These are phyloP conservation scores for Chaetoderma sp. DNA, from an alignment of 2,888 invertebrate species.

Conservation along the genomic window DNA sequence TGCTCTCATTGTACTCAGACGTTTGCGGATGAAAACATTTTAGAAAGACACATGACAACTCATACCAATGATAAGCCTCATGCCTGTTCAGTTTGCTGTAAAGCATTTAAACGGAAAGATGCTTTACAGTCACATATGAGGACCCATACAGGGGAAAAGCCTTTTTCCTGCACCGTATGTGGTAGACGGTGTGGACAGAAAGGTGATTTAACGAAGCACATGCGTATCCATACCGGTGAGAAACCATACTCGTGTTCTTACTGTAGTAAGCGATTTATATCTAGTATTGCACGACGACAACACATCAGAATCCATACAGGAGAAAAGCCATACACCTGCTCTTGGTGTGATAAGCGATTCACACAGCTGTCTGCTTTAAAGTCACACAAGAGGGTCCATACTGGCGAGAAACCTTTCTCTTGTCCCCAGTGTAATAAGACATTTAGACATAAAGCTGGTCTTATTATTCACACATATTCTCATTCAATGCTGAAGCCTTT, in stretches of 20 bases:
- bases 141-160: constrained; percentile 18
- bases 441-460: too few species aligned
- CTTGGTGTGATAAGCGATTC: constrained; percentile 30
- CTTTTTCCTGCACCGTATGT: constrained; percentile 31
- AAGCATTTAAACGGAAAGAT: background rate
- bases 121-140: constrained; percentile 1
- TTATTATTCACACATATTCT: too few species aligned
- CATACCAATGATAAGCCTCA: constrained; percentile 35
- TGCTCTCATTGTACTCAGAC: constrained; percentile 41
- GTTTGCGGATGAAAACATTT: constrained; percentile 42
- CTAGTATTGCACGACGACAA: constrained; percentile 27
- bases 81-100: constrained; percentile 34
- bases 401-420: constrained; percentile 1
- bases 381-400: background rate
- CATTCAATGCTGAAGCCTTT: too few species aligned
- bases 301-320: constrained; percentile 32
- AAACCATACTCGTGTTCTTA: constrained; percentile 36
- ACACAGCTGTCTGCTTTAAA: background rate
- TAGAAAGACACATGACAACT: constrained; percentile 37
- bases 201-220: constrained; percentile 38
- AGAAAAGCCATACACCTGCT: constrained; percentile 32
- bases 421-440: constrained; percentile 1
- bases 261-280: constrained; percentile 38
- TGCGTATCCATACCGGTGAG: constrained; percentile 36
- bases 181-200: constrained; percentile 34